These are phyloP conservation scores for Hexactinellida sp. DNA, from an alignment of 37 sponge, comb jelly and placozoan genomes.

Conservation along the genomic window DNA sequence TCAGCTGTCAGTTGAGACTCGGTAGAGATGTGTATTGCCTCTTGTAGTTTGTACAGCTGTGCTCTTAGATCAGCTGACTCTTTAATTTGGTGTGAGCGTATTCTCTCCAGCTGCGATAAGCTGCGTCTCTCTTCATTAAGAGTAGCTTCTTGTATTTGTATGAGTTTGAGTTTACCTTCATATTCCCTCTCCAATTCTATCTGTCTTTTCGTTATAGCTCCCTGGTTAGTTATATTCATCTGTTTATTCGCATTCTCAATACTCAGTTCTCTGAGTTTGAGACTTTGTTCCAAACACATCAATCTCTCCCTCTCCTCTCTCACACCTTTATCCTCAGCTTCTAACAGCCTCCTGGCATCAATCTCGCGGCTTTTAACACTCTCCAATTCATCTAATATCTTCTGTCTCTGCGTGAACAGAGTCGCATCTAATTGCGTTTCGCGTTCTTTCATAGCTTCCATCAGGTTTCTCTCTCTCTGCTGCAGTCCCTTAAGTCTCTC, in stretches of 20 bases:
- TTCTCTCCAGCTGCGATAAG: not conserved
- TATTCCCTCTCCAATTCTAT: not conserved
- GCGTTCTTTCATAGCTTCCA: not conserved
- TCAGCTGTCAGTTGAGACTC: not conserved
- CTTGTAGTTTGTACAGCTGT: not conserved
- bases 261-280: not conserved
- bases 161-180: not conserved
- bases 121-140: not conserved
- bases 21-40: not conserved
- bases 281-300: not conserved
- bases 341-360: not conserved
- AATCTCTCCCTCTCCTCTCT: not conserved
- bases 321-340: not conserved
- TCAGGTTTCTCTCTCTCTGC: slow-evolving; percentile 1
- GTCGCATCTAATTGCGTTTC: slow-evolving; percentile 1
- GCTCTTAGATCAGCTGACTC: not conserved
- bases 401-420: not conserved
- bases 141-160: not conserved
- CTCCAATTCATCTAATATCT: slow-evolving; percentile 12
- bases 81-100: not conserved
- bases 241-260: not conserved
- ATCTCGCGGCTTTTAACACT: not conserved
- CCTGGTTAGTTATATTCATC: not conserved
- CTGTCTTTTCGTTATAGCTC: not conserved
- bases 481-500: not conserved